A percentile compares a stretch with the other conserved stretches of the same genome.
Conservation (phyloP, 2,797 vertebrate species). For the Coracias cyanogaster region DNA sequence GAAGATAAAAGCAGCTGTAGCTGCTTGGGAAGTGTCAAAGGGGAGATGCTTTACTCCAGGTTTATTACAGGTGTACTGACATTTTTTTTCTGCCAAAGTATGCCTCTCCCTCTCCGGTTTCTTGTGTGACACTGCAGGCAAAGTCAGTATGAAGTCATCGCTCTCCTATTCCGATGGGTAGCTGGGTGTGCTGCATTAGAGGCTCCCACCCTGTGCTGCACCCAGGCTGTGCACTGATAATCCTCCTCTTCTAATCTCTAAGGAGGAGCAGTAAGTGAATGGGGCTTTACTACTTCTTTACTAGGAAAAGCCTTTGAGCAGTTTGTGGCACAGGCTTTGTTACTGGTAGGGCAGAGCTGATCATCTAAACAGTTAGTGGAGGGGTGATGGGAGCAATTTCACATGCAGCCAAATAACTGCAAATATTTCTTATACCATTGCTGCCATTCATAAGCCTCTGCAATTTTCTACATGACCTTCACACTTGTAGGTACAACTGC, state of each 20-base stretch:
- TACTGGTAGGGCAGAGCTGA: background rate
- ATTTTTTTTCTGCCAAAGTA: background rate
- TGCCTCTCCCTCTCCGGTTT: background rate
- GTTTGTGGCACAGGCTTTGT: background rate
- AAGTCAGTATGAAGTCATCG: background rate
- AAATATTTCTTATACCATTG: background rate
- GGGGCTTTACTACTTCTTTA: background rate
- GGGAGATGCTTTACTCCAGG: background rate
- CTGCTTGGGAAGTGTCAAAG: background rate
- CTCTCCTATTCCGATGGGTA: background rate
- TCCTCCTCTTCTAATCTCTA: background rate
- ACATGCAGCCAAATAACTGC: background rate
- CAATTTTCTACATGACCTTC: background rate
- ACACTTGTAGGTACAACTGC: background rate
- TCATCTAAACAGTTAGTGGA: background rate
- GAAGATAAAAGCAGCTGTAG: background rate
- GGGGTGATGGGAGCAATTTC: background rate
- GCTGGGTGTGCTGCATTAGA: background rate
- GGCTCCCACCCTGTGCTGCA: background rate
- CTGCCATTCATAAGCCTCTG: background rate
- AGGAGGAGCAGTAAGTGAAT: background rate
- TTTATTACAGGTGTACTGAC: background rate
- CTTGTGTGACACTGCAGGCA: background rate
- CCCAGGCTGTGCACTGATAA: background rate
- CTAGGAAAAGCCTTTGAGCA: background rate